Evolutionary conservation across 2,113 vertebrate species (phyloP).

Genomic region (Gracilinanus agilis): DNA sequence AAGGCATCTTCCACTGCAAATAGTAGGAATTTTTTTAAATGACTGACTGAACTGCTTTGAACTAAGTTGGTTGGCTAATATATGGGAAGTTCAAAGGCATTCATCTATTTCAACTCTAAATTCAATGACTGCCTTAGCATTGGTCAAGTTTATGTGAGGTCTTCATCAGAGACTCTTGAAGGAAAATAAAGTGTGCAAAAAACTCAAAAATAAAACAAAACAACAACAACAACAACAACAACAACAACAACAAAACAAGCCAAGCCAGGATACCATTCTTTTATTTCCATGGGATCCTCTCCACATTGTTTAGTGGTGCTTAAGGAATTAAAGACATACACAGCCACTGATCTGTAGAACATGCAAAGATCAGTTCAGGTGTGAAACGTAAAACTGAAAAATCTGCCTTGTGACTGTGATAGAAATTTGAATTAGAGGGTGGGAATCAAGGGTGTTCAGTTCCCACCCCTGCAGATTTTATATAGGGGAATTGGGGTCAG

Average conservation of each 20-base stretch:
- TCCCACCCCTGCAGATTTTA: constrained; percentile 18
- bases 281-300: not conserved
- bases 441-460: constrained; percentile 4
- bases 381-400: not conserved
- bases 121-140: not conserved
- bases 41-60: not conserved
- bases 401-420: not conserved
- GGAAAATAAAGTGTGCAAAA: fast-evolving
- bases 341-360: not conserved
- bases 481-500: not conserved
- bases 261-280: not conserved
- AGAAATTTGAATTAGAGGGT: not conserved
- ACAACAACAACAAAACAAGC: too few species aligned
- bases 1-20: not conserved
- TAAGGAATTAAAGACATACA: not conserved
- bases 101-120: not conserved
- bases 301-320: constrained; percentile 4
- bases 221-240: too few species aligned
- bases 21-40: not conserved
- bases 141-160: constrained; percentile 14
- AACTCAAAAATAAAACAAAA: not conserved
- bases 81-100: not conserved
- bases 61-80: not conserved
- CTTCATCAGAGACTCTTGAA: not conserved
- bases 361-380: not conserved